Evolutionary conservation across 2,888 invertebrate genomes (phyloP), one percentile per base, ranked within the genome.

Genomic region (Mylabris sibirica): DNA sequence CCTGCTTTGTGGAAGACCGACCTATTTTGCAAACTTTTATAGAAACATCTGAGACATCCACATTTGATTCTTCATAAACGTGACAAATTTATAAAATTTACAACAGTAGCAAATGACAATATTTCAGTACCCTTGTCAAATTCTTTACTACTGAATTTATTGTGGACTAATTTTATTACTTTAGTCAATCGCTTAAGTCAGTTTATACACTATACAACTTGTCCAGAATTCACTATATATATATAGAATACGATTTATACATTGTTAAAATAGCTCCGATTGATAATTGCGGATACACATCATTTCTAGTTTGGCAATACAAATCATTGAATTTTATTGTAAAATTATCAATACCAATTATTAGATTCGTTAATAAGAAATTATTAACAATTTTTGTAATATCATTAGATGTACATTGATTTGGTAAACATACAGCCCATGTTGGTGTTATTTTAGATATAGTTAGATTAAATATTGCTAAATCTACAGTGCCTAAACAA

Each of bases 401-500:
- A 63, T 65, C 49, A 17, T 60, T 26, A 1, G 60, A 9, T 20
- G 20, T 30, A 30, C 70, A 70, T 26, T 53, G 61, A 20, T 59
- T 63, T 2, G 70, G 70, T 24, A 70, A 44, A 41, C 70, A 70
- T 22, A 59, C 63, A 11, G 70, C 66, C 68, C 67, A 70, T n/a
- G 68, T 59, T 24, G 66, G 38, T 2, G 6, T 20, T 14, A 9
- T 9, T 44, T n/a, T 49, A 8, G 49, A 20, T 49, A 11, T 6
- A 8, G 9, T 22, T n/a, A 5, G 20, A 20, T 49, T 49, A 8
- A 9, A 20, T 20, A 9, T 17, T n/a, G 44, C 0, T 17, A 49
- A 49, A 49, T 49, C 8, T 2, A 49, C 53, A 59, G 64, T 63
- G 6, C 73, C 77, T 35, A 77, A 41, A 57, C 78, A 78, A 66